A percentile compares a stretch with the other conserved stretches of the same genome.
Conservation (phyloP, 2,888 invertebrate genomes). For the Parnassius mnemosyne region DNA sequence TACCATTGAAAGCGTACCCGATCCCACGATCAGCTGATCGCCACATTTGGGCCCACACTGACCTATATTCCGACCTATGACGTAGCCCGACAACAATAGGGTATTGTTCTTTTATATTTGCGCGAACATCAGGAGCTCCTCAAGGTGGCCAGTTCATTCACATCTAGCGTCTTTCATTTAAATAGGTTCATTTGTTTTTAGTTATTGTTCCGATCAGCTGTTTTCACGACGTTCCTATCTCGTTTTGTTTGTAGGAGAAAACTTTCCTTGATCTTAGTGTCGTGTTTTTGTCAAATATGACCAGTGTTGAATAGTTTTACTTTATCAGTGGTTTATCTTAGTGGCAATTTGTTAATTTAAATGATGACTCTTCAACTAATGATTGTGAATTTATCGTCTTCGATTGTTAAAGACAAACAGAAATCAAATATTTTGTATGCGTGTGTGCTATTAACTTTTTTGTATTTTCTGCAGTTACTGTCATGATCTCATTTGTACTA, state of each 20-base stretch:
- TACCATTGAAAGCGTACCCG: constrained; percentile 35
- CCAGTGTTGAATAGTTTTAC: neutral
- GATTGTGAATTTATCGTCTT: no score
- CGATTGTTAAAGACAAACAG: no score
- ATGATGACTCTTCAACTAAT: no score
- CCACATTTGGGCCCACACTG: constrained; percentile 71
- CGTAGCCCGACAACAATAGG: constrained; percentile 75
- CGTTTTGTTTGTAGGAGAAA: constrained; percentile 40
- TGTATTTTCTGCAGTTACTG: no score
- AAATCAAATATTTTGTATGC: no score
- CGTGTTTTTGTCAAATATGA: neutral
- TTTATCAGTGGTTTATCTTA: neutral
- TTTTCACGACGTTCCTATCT: constrained; percentile 68
- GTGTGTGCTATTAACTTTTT: no score
- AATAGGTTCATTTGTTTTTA: constrained; percentile 75
- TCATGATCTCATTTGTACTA: no score
- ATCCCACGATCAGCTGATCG: constrained; percentile 73
- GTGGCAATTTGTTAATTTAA: no score
- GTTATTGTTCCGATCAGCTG: constrained; percentile 76
- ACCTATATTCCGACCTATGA: constrained; percentile 76
- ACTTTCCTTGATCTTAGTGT: neutral
- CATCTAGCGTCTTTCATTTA: constrained; percentile 63
- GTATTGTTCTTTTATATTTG: constrained; percentile 79
- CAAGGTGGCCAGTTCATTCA: constrained; percentile 74
- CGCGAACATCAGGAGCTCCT: constrained; percentile 71